Evolutionary conservation across 1,140 invertebrate genomes (phyloP), one percentile per base, ranked within the genome.

Genomic region (Aphis craccivora): DNA sequence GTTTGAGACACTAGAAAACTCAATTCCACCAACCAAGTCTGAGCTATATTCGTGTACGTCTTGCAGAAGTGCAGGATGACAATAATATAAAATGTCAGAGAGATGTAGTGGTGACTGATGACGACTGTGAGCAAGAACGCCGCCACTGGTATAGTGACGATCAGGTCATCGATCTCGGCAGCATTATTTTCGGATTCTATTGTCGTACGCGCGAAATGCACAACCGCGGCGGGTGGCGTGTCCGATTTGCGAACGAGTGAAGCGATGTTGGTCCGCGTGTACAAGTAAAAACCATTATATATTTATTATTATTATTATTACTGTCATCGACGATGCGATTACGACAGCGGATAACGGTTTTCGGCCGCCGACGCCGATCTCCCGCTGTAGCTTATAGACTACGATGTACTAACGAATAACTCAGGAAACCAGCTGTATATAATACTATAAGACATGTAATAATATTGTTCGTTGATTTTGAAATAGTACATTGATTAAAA

Each of bases 121-220:
- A 76, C 60, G 60, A 76, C 86, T 45, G 86, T 35, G 30, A 48
- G 30, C 30, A 40, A 35, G 35, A 37, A 37, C 51, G 51, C 37
- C n/a, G 88, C 22, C 88, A 53, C 35, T 37, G 45, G 53, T 90
- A 90, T 40, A 76, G 76, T 23, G 40, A 76, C 60, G 45, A 37
- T 84, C n/a, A 93, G 91, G 81, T 93, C 91, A 84, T 93, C 91
- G 91, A 93, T 93, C 91, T 93, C 91, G 25, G 23, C 37, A 81
- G 76, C 51, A 40, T 51, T 86, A 86, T 93, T 93, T 93, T 93
- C 81, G 91, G 91, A 93, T 53, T 83, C 91, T 53, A 93, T 93
- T 93, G 91, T 93, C 81, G 91, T 40, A 30, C 43, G 91, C 76
- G 76, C 45, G 43, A 84, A 83, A 55, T 35, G n/a, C 8, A n/a